phyloP scores from a whole-genome alignment of 1,140 invertebrate genomes.

The Himalopsyche phryganea region DNA sequence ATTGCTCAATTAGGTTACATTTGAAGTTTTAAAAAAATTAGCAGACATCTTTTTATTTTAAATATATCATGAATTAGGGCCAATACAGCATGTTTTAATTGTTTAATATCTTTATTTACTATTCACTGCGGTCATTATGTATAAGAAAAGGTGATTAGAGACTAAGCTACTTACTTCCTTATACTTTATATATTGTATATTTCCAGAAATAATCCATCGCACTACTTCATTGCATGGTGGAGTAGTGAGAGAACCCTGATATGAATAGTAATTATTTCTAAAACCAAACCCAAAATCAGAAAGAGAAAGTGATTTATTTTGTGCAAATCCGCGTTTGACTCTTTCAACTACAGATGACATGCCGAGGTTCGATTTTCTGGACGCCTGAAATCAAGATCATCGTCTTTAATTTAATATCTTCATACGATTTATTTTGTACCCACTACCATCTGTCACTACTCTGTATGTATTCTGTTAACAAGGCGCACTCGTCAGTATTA shows the following conservation, averaged over 20 bases:
- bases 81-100: not conserved
- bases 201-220: constrained; percentile 59
- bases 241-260: constrained; percentile 70
- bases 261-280: constrained; percentile 54
- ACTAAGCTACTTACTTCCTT: not conserved
- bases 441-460: too few species aligned
- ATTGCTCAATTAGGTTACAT: too few species aligned
- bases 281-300: not conserved
- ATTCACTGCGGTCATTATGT: not conserved
- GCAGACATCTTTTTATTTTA: not conserved
- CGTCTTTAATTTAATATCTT: too few species aligned
- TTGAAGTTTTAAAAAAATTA: too few species aligned
- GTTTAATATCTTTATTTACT: not conserved
- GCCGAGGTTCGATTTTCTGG: too few species aligned
- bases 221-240: constrained; percentile 72
- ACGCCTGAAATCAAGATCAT: too few species aligned
- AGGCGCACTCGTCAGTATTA: too few species aligned
- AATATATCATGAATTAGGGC: not conserved
- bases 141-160: not conserved
- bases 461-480: too few species aligned
- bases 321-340: not conserved
- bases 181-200: not conserved
- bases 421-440: too few species aligned
- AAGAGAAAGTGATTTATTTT: not conserved
- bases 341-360: not conserved